Base-by-base conservation (phyloP, 2,797 vertebrate species). In the Lithobates pipiens region DNA sequence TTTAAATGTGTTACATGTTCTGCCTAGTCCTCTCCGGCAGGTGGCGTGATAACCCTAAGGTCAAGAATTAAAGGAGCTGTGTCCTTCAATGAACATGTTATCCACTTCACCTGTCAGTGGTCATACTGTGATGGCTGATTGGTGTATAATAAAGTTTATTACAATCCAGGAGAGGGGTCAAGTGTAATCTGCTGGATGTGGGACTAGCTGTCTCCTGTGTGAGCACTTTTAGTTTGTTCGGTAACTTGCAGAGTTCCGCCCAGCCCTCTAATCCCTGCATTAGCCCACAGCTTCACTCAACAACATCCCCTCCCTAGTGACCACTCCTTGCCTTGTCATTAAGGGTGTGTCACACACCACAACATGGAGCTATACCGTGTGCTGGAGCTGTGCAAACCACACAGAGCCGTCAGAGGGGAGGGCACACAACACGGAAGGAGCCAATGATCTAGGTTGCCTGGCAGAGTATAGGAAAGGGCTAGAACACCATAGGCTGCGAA, bases 271-370 rank as follows among this genome's bases (percentile, higher is more conserved):
- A 70, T 34, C 10, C 10, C 68, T 70, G 68, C 68, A 70, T 70
- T 70, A 34, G 27, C 29, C 18, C 27, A 70, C 68, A 70, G 4
- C 15, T 32, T 68, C 54, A 10, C 18, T 77, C 50, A 61, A 61
- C n/a, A 61, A 61, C 76, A 77, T 16, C 46, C 75, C 75, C 76
- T 25, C 76, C 57, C 76, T 21, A 9, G 39, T 10, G 23, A 54
- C 46, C 75, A 34, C 50, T 77, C 57, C 57, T 34, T 42, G 70
- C 34, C 6, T n/a, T 39, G 34, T 42, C 69, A 71, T 34, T 32
- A 7, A 71, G 15, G 29, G 32, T 36, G 32, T 36, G 29, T 21
- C 32, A 23, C 32, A 72, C 34, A 39, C 39, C 10, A 42, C 6
- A 39, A 2, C 36, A 42, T 72, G 70, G 70, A 2, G 70, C 36